Evolutionary conservation across 1,140 invertebrate species (phyloP), one percentile per base, ranked within the genome.

Genomic region (Camponotus pennsylvanicus): DNA sequence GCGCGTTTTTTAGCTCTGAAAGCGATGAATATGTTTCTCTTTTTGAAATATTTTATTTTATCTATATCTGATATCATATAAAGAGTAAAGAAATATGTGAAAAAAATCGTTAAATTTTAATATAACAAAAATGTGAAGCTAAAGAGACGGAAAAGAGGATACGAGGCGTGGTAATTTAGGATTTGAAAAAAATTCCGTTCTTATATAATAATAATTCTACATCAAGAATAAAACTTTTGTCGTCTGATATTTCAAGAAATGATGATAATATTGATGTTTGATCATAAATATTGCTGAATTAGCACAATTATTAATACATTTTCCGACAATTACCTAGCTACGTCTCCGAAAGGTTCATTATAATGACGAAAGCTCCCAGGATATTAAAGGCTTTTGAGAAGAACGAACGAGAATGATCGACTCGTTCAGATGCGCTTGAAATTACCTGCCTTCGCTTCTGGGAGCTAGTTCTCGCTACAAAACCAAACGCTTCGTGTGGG

Each of bases 361-460:
- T 76, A 76, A 76, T 79, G 61, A 61, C 69, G 57, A 90, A 90
- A 90, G 78, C 66, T 88, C 63, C 73, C 78, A 79, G 76, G 55
- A 73, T 69, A 73, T 42, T 70, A 69, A 42, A 70, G 61, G 75
- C 82, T 66, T 85, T 88, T 86, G 66, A 59, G 75, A 89, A 89
- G 80, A 82, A 80, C 64, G 52, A 66, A 75, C 77, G 57, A 42
- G 88, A 49, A 87, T 40, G 32, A 77, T 71, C 77, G 64, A 59
- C 87, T 89, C 85, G 86, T 91, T 89, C 69, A 86, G 85, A 85
- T 91, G 82, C 84, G 91, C 89, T 92, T 91, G 61, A 87, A 91
- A 92, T 91, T 87, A 90, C 88, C 87, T 85, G 86, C 82, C 84
- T 91, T 86, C 67, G 89, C 89, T 92, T 91, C 69, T 89, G 89